Conservation (phyloP, 1,140 invertebrate genomes). For the Philotrypesis tridentata region DNA sequence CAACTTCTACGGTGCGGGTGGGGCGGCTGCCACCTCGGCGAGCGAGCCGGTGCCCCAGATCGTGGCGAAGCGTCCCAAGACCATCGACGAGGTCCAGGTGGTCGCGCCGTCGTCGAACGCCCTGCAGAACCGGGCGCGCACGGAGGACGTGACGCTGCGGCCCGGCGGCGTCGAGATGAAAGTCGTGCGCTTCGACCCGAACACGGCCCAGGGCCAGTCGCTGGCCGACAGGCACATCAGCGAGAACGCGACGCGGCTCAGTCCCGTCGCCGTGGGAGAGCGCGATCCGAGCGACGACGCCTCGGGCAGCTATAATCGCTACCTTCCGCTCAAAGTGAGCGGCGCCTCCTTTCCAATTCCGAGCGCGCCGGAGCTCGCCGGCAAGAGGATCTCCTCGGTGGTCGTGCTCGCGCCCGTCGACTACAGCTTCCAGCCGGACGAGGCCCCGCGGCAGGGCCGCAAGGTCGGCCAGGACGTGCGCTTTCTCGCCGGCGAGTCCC, state of each 20-base stretch:
- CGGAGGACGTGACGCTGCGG: conserved; percentile 71
- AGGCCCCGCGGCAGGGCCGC: conserved; percentile 58
- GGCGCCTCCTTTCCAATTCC: conserved; percentile 89
- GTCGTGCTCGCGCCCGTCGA: conserved; percentile 87
- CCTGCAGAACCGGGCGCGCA: conserved; percentile 52
- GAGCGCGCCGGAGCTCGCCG: conserved; percentile 81
- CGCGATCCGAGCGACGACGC: conserved; percentile 56
- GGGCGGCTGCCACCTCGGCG: conserved; percentile 77
- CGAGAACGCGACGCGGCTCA: conserved; percentile 82
- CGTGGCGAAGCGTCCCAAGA: conserved; percentile 73
- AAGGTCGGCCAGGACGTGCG: conserved; percentile 66
- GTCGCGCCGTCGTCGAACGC: conserved; percentile 51
- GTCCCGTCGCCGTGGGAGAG: conserved; percentile 81
- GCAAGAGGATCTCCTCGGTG: conserved; percentile 85
- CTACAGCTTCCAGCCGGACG: conserved; percentile 75
- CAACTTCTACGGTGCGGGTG: conserved; percentile 87
- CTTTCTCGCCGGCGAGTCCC: conserved; percentile 78
- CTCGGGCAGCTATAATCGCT: conserved; percentile 84
- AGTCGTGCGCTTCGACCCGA: conserved; percentile 86
- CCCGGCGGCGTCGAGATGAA: conserved; percentile 85
- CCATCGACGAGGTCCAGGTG: conserved; percentile 58
- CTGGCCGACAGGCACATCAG: conserved; percentile 83
- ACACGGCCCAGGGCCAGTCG: conserved; percentile 81
- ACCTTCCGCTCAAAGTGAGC: conserved; percentile 87
- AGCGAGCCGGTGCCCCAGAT: conserved; percentile 80